A percentile compares a stretch with the other conserved stretches of the same genome.
phyloP scores from a whole-genome alignment of 1,140 invertebrate genomes.

The Nebria ingens region DNA sequence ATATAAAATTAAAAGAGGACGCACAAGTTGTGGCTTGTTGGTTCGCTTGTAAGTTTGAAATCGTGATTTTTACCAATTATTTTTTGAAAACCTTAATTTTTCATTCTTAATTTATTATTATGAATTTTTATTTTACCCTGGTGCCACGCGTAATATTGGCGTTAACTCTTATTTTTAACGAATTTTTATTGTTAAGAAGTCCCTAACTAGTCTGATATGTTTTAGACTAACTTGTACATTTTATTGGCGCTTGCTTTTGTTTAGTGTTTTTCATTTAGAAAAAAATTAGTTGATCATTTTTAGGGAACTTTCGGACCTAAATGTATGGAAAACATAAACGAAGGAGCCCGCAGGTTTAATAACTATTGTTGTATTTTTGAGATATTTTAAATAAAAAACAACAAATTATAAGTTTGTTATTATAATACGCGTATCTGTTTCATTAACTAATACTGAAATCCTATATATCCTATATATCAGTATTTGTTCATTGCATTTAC shows the following conservation, averaged over 20 bases:
- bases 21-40: no score
- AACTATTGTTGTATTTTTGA: conserved; percentile 8
- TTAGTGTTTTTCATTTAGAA: not conserved
- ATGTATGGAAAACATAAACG: not conserved
- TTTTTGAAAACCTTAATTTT: no score
- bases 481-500: no score
- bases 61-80: no score
- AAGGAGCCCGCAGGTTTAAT: not conserved
- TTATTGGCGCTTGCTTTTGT: not conserved
- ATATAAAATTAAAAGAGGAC: no score
- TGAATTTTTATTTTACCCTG: conserved; percentile 1
- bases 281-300: no score
- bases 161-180: not conserved
- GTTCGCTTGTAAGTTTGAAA: no score
- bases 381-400: conserved; percentile 3
- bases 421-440: not conserved
- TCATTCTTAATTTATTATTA: not conserved
- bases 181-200: conserved; percentile 2
- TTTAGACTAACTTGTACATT: conserved; percentile 9
- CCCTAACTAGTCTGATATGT: not conserved
- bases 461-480: no score
- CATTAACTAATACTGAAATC: no score
- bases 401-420: conserved; percentile 1
- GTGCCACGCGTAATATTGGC: not conserved
- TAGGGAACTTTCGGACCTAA: no score